These are phyloP conservation scores for Phalangium opilio DNA, from an alignment of 2,888 invertebrate species.

Conservation along the genomic window DNA sequence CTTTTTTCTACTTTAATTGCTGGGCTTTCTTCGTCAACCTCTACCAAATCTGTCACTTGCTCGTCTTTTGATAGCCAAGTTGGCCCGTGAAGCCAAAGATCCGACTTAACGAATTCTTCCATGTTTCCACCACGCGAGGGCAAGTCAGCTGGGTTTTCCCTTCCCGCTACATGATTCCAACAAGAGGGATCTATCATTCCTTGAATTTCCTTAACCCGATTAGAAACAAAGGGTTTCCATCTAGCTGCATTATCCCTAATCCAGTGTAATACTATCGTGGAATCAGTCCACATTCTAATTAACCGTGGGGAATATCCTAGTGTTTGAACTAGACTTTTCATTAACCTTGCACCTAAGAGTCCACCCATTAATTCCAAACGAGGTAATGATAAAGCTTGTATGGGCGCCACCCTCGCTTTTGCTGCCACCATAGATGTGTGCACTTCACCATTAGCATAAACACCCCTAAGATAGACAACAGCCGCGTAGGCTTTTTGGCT, in stretches of 20 bases:
- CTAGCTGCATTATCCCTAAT: neutral
- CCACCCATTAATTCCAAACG: constrained; percentile 1
- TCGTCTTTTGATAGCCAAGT: no score
- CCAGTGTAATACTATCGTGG: neutral
- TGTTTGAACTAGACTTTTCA: no score
- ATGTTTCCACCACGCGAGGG: neutral
- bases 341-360: neutral
- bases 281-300: no score
- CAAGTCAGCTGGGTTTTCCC: neutral
- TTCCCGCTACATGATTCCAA: neutral
- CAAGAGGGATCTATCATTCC: neutral
- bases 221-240: constrained; percentile 1
- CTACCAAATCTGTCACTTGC: no score
- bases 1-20: no score
- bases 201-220: neutral
- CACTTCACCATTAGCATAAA: neutral
- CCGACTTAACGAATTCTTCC: no score
- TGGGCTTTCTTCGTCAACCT: no score
- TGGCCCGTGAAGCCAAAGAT: no score
- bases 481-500: constrained; percentile 1
- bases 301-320: neutral
- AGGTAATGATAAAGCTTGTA: constrained; percentile 1
- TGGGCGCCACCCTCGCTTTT: neutral
- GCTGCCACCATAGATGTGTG: neutral
- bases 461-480: neutral